Percentiles rank a stretch among this genome's conserved stretches.
Conservation (phyloP, 2,797 vertebrate species). For the Notamacropus eugenii region DNA sequence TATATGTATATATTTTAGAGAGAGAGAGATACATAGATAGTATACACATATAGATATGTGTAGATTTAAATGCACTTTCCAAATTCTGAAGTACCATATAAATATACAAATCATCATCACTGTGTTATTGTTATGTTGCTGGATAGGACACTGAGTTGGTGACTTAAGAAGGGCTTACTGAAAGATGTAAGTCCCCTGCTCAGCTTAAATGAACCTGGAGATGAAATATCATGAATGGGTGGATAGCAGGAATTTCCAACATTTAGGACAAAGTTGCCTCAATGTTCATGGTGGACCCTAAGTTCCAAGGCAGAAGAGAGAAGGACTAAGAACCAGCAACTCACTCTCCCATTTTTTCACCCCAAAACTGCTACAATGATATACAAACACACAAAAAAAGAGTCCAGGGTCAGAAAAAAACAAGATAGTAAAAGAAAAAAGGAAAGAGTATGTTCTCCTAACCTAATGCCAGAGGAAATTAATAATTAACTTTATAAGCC, state of each 20-base stretch:
- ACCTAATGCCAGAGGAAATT: background rate
- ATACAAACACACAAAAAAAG: background rate
- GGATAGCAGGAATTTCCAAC: background rate
- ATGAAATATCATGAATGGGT: background rate
- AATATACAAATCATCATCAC: background rate
- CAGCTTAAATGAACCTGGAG: background rate
- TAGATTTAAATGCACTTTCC: background rate
- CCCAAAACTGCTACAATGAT: background rate
- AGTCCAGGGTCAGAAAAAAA: background rate
- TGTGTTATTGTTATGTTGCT: background rate
- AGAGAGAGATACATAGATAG: background rate
- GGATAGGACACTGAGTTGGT: background rate
- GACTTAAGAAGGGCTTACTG: background rate
- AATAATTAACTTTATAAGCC: conserved; percentile 27
- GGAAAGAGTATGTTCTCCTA: background rate
- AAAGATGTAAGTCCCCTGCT: background rate
- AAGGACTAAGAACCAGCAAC: background rate
- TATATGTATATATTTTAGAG: no score
- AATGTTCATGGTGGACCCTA: background rate
- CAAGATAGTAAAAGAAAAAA: background rate
- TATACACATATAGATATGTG: background rate
- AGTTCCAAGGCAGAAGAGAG: background rate
- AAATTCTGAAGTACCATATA: background rate
- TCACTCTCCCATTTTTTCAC: background rate
- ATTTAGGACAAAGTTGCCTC: background rate